Percentiles rank a stretch among this genome's conserved stretches.
These are phyloP conservation scores for Stomorhina lunata DNA, from an alignment of 2,888 invertebrate species.

Conservation along the genomic window DNA sequence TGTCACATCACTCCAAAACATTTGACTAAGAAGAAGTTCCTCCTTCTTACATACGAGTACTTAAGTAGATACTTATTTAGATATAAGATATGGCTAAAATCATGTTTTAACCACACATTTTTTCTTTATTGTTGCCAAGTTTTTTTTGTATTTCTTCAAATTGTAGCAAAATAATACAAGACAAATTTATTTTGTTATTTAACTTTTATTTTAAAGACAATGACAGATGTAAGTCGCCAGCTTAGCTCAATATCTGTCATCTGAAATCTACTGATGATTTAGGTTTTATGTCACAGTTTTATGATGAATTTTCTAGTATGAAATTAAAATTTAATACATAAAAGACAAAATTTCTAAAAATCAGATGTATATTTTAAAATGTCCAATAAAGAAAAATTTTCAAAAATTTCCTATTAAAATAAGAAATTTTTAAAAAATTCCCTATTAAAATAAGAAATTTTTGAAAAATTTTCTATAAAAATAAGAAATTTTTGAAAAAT, in stretches of 20 bases:
- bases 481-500: too few species aligned
- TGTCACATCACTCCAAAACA: neutral
- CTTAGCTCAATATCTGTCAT: constrained; percentile 28
- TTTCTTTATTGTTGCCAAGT: neutral
- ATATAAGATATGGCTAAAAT: neutral
- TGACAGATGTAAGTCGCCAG: constrained; percentile 40
- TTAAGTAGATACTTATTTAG: neutral
- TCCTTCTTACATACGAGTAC: neutral
- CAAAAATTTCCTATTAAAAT: too few species aligned
- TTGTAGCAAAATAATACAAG: neutral
- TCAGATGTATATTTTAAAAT: too few species aligned
- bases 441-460: too few species aligned
- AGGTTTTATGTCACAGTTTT: constrained; percentile 18
- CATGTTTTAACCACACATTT: neutral
- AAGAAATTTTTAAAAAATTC: too few species aligned
- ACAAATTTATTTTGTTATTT: neutral
- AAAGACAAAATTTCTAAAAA: neutral
- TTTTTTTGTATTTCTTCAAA: neutral
- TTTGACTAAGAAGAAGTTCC: neutral
- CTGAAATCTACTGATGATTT: constrained; percentile 15
- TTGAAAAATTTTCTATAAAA: too few species aligned
- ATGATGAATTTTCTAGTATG: neutral
- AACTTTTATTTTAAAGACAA: constrained; percentile 4
- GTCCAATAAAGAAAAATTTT: too few species aligned
- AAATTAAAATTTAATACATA: neutral